phyloP scores from a whole-genome alignment of 2,113 vertebrate genomes.

The Nipponia nippon region DNA sequence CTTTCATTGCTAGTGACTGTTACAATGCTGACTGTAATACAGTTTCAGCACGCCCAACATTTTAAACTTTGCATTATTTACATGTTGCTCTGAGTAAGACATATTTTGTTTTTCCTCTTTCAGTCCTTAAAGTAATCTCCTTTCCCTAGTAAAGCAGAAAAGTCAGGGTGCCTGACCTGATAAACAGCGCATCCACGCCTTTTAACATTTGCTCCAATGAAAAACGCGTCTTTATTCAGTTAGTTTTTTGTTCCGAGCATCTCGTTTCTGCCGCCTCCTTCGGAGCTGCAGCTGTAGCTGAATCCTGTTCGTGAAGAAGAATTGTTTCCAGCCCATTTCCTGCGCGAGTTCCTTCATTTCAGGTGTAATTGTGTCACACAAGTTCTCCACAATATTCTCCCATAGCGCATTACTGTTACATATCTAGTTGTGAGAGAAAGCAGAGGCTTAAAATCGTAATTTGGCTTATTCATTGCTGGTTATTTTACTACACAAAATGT shows the following conservation, averaged over 20 bases:
- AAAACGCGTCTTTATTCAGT: not conserved
- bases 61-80: not conserved
- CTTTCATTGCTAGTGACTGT: not conserved
- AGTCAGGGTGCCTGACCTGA: not conserved
- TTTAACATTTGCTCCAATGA: not conserved
- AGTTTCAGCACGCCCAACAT: not conserved
- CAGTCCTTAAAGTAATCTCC: not conserved
- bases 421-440: constrained; percentile 49
- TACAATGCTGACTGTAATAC: not conserved
- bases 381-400: constrained; percentile 65
- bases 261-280: constrained; percentile 52
- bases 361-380: constrained; percentile 57
- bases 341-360: constrained; percentile 69
- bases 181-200: not conserved
- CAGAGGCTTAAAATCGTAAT: not conserved
- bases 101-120: not conserved
- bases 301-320: constrained; percentile 75
- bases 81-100: not conserved
- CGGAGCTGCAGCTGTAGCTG: constrained; percentile 79
- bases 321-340: constrained; percentile 69
- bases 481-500: not conserved
- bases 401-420: constrained; percentile 72
- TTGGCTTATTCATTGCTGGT: not conserved
- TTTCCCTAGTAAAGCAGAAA: not conserved
- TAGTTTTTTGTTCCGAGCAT: not conserved